Conservation (phyloP, 2,113 vertebrate genomes). For the Ginglymostoma cirratum region DNA sequence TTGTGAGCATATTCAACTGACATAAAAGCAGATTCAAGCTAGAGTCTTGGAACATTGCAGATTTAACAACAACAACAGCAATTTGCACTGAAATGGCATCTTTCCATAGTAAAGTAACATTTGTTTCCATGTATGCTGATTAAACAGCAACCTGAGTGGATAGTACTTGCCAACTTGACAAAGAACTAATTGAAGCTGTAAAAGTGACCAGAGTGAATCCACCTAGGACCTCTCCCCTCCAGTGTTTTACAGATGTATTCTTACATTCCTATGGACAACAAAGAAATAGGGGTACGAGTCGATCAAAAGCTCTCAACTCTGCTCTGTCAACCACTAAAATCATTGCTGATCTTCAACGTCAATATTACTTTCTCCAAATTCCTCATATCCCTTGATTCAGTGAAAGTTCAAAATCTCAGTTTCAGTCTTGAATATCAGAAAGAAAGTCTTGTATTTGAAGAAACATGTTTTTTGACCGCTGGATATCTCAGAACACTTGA, state of each 20-base stretch:
- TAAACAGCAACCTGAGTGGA: background rate
- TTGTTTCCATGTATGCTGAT: background rate
- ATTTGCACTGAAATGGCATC: background rate
- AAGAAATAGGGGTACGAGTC: no score
- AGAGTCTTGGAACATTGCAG: background rate
- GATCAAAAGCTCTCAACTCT: background rate
- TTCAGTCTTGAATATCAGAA: background rate
- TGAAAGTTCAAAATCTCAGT: background rate
- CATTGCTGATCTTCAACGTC: background rate
- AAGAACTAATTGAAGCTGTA: background rate
- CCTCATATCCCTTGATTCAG: background rate
- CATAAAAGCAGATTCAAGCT: background rate
- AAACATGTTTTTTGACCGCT: background rate
- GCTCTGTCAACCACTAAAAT: background rate
- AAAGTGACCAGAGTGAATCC: background rate
- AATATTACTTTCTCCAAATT: no score
- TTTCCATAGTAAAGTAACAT: background rate
- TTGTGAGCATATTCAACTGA: background rate
- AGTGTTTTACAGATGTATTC: background rate
- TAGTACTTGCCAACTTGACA: background rate
- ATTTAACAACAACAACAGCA: background rate
- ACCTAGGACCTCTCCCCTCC: background rate
- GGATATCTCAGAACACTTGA: background rate
- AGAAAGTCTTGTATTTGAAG: background rate
- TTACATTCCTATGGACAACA: background rate